Base-by-base conservation (phyloP, 2,797 vertebrate genomes). In the Muraenolepis orangiensis region DNA sequence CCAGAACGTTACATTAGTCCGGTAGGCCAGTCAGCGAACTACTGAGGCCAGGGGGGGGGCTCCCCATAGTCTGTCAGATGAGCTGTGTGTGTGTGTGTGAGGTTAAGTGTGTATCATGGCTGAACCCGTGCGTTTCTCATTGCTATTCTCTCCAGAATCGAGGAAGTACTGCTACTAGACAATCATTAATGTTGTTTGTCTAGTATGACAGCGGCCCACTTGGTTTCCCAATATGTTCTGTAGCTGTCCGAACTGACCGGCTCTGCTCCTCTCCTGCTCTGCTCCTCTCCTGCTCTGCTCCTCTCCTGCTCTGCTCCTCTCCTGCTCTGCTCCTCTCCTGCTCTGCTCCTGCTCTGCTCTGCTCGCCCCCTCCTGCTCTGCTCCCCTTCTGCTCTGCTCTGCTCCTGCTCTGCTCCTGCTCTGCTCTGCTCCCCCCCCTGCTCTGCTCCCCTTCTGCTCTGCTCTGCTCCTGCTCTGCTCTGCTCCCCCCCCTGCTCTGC, bases 51-150 rank as follows among this genome's bases (percentile, higher is more conserved):
- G 71, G 78, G 86, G 71, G 78, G 86, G 88, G 78, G 80, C 72
- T 81, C 91, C 86, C 88, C 86, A 88, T 82, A 84, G 85, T 87
- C 46, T 32, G 71, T 42, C 87, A 89, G 86, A 87, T 90, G 86
- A 88, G 81, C 72, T 79, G 38, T 34, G 2, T 51, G 32, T 36
- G 23, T 23, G 16, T 70, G 26, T 68, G 72, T 66, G 70, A 28
- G 61, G 61, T 46, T 57, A n/a, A 57, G 64, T 13, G 64, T 28
- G 64, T 28, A 66, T 34, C 69, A 88, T 91, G 90, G 92, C 89
- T 88, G 91, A 80, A 90, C 66, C 70, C 71, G 32, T 46, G 69
- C 23, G 1, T 64, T 72, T 79, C 72, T 80, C 73, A 29, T 26
- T 46, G 69, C 23, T 1, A 51, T 72, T 79, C 72, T 80, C 73